Conservation (phyloP, 2,888 invertebrate genomes). For the Chrysodeixis includens region DNA sequence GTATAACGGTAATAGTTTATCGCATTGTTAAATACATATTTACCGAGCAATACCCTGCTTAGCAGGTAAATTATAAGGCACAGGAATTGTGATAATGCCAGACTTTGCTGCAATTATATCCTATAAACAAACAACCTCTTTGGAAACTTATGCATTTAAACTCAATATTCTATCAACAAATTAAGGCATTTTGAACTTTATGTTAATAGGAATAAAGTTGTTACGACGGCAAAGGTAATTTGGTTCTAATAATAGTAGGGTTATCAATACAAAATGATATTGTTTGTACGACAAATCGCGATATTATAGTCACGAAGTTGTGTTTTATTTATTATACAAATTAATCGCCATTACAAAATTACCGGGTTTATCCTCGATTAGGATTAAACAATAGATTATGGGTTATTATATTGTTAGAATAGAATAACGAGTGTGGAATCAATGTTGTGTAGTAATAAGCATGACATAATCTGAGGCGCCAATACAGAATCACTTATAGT, state of each 20-base stretch:
- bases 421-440: not conserved
- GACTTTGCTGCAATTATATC: slow-evolving; percentile 47
- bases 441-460: slow-evolving; percentile 1
- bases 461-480: slow-evolving; percentile 15
- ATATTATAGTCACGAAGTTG: slow-evolving; percentile 51
- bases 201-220: accelerated
- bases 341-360: slow-evolving; percentile 41
- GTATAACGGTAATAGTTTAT: too few species aligned
- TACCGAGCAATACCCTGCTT: slow-evolving; percentile 16
- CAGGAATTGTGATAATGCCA: slow-evolving; percentile 39
- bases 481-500: not conserved
- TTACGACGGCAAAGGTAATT: not conserved
- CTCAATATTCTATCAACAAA: not conserved
- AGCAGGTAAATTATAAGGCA: slow-evolving; percentile 41
- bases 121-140: slow-evolving; percentile 47
- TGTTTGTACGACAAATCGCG: slow-evolving; percentile 50
- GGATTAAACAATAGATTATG: slow-evolving; percentile 20
- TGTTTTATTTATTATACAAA: slow-evolving; percentile 49
- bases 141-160: slow-evolving; percentile 18
- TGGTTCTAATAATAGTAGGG: slow-evolving; percentile 38
- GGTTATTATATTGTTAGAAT: slow-evolving; percentile 12
- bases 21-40: slow-evolving; percentile 22
- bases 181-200: slow-evolving; percentile 11
- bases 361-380: slow-evolving; percentile 32
- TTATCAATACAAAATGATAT: slow-evolving; percentile 42